These are phyloP conservation scores for Synchiropus splendidus DNA, from an alignment of 2,113 vertebrate species.

Conservation along the genomic window DNA sequence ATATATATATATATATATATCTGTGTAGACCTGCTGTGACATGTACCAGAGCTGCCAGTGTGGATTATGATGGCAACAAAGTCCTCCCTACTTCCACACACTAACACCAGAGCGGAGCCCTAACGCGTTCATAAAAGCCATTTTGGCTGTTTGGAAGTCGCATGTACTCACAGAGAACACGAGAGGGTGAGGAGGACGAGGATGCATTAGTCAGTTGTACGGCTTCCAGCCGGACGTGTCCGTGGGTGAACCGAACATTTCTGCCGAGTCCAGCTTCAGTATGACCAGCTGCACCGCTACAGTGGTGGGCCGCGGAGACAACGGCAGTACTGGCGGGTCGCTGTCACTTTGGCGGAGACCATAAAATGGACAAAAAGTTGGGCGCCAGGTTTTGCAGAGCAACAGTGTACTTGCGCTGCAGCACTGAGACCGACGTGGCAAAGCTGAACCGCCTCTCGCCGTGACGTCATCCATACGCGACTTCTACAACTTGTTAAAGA, in stretches of 20 bases:
- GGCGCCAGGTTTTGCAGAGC: slow-evolving; percentile 21
- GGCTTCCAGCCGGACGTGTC: slow-evolving; percentile 35
- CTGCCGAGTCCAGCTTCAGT: slow-evolving; percentile 29
- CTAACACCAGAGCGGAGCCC: no score
- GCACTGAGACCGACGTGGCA: slow-evolving; percentile 72
- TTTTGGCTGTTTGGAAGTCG: neutral
- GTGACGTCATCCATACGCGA: slow-evolving; percentile 58
- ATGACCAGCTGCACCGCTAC: slow-evolving; percentile 2
- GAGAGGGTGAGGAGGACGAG: slow-evolving; percentile 47
- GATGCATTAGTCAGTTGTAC: slow-evolving; percentile 66
- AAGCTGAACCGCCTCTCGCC: slow-evolving; percentile 42
- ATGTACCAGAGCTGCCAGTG: no score
- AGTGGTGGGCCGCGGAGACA: slow-evolving; percentile 4
- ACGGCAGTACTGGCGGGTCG: neutral
- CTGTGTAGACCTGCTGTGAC: no score
- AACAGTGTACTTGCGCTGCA: slow-evolving; percentile 46
- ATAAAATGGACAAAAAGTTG: slow-evolving; percentile 40
- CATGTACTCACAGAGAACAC: slow-evolving; percentile 57
- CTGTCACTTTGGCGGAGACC: neutral
- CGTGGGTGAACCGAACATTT: slow-evolving; percentile 43
- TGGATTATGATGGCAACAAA: no score
- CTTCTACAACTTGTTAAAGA: neutral
- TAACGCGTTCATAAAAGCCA: no score
- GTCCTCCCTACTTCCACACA: no score
- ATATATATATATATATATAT: no score